A percentile compares a stretch with the other conserved stretches of the same genome.
These are phyloP conservation scores for Chelon auratus DNA, from an alignment of 2,797 vertebrate species.

Conservation along the genomic window DNA sequence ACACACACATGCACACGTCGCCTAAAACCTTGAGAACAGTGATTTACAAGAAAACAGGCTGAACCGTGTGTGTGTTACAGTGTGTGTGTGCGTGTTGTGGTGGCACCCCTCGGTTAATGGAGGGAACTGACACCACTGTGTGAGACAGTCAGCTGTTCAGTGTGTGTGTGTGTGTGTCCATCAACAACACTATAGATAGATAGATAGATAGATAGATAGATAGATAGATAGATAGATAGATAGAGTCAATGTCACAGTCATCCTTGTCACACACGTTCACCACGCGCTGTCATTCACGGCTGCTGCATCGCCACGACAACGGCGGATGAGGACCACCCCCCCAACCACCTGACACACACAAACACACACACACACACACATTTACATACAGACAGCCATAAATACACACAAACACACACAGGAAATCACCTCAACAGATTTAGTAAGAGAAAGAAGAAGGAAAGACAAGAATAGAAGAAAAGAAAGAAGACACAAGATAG, in stretches of 20 bases:
- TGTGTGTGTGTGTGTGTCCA: slow-evolving; percentile 26
- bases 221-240: background rate
- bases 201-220: background rate
- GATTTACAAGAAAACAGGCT: no score
- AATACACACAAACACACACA: slow-evolving; percentile 24
- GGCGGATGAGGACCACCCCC: slow-evolving; percentile 67
- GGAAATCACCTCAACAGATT: slow-evolving; percentile 10
- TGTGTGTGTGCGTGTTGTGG: slow-evolving; percentile 29
- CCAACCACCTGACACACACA: slow-evolving; percentile 42
- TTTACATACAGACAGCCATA: slow-evolving; percentile 26
- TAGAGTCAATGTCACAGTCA: slow-evolving; percentile 19
- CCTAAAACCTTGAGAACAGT: no score
- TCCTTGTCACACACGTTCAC: slow-evolving; percentile 21
- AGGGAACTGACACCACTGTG: slow-evolving; percentile 71
- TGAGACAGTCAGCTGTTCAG: slow-evolving; percentile 57
- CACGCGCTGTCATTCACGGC: slow-evolving; percentile 64
- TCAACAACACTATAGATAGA: slow-evolving; percentile 29
- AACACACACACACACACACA: slow-evolving; percentile 23
- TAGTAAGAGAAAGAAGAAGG: background rate
- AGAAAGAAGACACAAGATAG: background rate
- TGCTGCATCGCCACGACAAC: slow-evolving; percentile 70
- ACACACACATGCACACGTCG: no score
- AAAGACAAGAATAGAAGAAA: background rate
- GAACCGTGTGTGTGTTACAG: slow-evolving; percentile 1
- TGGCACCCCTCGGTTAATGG: slow-evolving; percentile 61